Conservation (phyloP, 2,888 invertebrate species). For the Spilarctia lutea region DNA sequence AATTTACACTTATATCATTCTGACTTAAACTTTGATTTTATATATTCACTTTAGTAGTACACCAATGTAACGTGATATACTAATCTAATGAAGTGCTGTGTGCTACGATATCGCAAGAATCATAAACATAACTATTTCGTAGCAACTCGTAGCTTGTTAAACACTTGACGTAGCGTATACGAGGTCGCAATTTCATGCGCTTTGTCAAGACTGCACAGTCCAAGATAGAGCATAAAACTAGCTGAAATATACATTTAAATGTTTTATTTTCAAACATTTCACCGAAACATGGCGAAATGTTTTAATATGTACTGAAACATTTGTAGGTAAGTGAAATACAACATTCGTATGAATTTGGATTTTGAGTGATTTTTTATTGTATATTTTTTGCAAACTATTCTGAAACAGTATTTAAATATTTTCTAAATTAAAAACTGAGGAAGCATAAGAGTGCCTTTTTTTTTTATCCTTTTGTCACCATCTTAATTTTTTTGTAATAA, state of each 20-base stretch:
- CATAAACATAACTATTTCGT: constrained; percentile 1
- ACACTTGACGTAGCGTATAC: constrained; percentile 6
- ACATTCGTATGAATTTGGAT: no score
- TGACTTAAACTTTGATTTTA: background rate
- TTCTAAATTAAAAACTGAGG: no score
- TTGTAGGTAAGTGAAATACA: no score
- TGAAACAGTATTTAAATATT: no score
- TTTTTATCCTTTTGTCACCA: no score
- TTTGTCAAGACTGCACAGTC: background rate
- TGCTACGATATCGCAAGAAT: constrained; percentile 7
- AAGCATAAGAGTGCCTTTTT: no score
- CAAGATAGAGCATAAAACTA: background rate
- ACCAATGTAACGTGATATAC: no score
- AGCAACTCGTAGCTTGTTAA: constrained; percentile 6
- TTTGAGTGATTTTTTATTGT: no score
- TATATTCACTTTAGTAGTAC: background rate
- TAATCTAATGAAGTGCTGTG: background rate
- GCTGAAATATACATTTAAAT: background rate
- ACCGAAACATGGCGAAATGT: no score
- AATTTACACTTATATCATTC: background rate
- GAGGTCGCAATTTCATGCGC: constrained; percentile 2
- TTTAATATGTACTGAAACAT: background rate
- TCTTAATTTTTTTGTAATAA: no score
- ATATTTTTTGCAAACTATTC: no score
- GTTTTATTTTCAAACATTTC: background rate